Evolutionary conservation across 2,888 invertebrate genomes (phyloP).

Genomic region (Entomobrya multifasciata): DNA sequence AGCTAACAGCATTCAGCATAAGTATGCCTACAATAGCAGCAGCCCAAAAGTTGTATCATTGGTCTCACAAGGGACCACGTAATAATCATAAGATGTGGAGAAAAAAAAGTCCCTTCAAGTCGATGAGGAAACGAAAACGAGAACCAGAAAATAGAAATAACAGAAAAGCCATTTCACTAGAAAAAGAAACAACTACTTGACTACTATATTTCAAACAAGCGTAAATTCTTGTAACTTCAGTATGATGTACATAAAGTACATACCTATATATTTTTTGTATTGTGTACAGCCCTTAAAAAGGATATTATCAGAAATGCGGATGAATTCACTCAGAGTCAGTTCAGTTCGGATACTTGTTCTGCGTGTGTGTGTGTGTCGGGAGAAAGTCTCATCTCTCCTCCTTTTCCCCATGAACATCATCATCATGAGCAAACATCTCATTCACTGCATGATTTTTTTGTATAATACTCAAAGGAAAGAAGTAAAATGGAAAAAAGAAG

Average conservation of each 20-base stretch:
- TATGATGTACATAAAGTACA: neutral
- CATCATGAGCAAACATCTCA: slow-evolving; percentile 33
- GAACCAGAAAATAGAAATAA: slow-evolving; percentile 12
- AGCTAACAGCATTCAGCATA: neutral
- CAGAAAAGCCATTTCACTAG: neutral
- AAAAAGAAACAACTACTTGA: slow-evolving; percentile 13
- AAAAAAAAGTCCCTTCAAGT: slow-evolving; percentile 71
- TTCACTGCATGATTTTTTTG: slow-evolving; percentile 35
- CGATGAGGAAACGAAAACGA: slow-evolving; percentile 59
- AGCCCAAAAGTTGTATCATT: neutral
- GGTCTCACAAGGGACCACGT: slow-evolving; percentile 52
- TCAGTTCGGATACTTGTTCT: slow-evolving; percentile 31
- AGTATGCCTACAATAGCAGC: too few relatives aligned
- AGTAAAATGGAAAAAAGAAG: slow-evolving; percentile 26
- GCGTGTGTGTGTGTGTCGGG: slow-evolving; percentile 3
- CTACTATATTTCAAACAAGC: slow-evolving; percentile 6
- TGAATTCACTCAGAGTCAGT: slow-evolving; percentile 34
- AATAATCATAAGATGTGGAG: slow-evolving; percentile 57
- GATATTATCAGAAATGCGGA: slow-evolving; percentile 70
- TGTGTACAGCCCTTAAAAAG: neutral
- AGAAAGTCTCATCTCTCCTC: slow-evolving; percentile 42
- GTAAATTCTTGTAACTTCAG: slow-evolving; percentile 39
- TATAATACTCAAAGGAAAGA: slow-evolving; percentile 57
- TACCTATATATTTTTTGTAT: neutral
- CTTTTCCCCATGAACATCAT: slow-evolving; percentile 1